Evolutionary conservation across 2,113 vertebrate species (phyloP).

Genomic region (Oncorhynchus mykiss): DNA sequence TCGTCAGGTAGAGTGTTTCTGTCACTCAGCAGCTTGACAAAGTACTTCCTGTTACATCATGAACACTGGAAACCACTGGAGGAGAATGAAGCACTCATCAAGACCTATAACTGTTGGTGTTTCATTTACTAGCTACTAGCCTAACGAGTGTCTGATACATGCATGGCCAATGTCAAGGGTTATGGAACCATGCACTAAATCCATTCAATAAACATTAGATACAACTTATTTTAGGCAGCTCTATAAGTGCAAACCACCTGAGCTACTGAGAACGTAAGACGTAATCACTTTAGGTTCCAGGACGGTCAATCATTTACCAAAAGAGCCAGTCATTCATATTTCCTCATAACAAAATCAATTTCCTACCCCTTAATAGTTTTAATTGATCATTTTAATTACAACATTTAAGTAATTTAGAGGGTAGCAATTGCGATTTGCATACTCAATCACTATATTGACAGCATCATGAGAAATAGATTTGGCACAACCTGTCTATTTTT

Average conservation of each 20-base stretch:
- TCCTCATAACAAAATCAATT: neutral
- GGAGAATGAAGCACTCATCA: neutral
- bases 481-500: neutral
- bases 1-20: neutral
- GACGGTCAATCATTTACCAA: too few species aligned
- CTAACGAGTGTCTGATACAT: too few species aligned
- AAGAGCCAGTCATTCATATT: too few species aligned
- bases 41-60: neutral
- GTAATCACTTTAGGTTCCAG: too few species aligned
- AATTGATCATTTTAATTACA: neutral
- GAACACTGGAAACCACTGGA: neutral
- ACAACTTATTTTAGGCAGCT: too few species aligned
- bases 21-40: neutral
- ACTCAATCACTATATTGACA: neutral
- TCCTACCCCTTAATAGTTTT: neutral
- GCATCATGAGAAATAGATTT: neutral
- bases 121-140: neutral
- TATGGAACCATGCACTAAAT: too few species aligned
- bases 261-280: too few species aligned
- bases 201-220: too few species aligned
- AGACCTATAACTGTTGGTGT: neutral
- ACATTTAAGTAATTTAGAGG: neutral
- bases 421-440: neutral
- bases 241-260: too few species aligned
- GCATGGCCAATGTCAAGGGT: too few species aligned